Percentiles rank a stretch among this genome's conserved stretches.
Conservation (phyloP, 35 echinoderm and acorn worm species). For the Lytechinus variegatus region DNA sequence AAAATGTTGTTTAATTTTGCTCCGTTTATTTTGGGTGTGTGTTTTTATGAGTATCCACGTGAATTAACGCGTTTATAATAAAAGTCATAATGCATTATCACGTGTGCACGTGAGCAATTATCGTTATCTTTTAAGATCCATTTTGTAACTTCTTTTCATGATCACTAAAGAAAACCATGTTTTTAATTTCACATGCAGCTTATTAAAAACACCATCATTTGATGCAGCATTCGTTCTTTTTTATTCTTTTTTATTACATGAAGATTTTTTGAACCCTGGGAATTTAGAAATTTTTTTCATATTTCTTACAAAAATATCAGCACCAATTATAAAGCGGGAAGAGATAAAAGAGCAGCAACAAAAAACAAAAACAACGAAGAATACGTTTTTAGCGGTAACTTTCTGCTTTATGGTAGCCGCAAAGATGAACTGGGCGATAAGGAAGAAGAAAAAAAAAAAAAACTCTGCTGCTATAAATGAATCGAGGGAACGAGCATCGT, state of each 20-base stretch:
- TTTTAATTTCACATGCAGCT: too few relatives aligned
- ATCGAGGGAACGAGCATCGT: not conserved
- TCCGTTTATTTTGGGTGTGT: too few relatives aligned
- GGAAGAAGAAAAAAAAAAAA: not conserved
- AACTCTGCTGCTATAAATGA: constrained; percentile 23
- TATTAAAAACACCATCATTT: too few relatives aligned
- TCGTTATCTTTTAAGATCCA: too few relatives aligned
- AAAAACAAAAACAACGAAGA: not conserved
- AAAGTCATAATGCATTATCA: too few relatives aligned
- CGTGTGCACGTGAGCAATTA: too few relatives aligned
- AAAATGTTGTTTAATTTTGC: too few relatives aligned
- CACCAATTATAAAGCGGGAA: not conserved
- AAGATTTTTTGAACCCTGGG: not conserved
- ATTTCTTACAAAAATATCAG: not conserved
- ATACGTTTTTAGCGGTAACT: not conserved
- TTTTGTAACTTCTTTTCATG: too few relatives aligned
- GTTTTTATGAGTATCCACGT: too few relatives aligned
- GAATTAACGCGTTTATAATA: too few relatives aligned
- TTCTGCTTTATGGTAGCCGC: constrained; percentile 24
- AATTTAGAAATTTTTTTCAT: not conserved
- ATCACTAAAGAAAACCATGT: too few relatives aligned
- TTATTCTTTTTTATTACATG: not conserved
- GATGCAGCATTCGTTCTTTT: too few relatives aligned
- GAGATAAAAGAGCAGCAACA: not conserved
- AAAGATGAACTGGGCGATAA: not conserved